Percentiles rank a stretch among this genome's conserved stretches.
Conservation (phyloP, 2,888 invertebrate species). For the Caenorhabditis sp. region DNA sequence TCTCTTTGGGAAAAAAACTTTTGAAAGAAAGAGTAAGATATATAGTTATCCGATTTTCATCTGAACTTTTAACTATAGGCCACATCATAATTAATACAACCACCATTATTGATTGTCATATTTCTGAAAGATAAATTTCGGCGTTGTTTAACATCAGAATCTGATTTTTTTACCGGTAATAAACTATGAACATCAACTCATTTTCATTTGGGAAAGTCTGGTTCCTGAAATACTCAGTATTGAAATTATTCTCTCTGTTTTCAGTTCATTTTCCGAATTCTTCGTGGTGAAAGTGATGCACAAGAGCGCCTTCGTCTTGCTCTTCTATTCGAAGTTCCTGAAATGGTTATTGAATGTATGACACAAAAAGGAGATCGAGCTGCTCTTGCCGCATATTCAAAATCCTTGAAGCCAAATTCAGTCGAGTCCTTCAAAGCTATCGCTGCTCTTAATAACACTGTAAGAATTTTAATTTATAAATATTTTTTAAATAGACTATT, state of each 20-base stretch:
- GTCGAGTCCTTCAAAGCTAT: conserved; percentile 59
- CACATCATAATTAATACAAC: too few species aligned
- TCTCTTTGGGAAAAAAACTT: too few species aligned
- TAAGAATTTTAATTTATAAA: conserved; percentile 11
- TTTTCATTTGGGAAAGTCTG: too few species aligned
- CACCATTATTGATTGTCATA: too few species aligned
- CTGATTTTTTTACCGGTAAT: too few species aligned
- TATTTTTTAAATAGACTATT: background rate
- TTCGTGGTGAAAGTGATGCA: conserved; percentile 30
- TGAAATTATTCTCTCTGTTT: too few species aligned
- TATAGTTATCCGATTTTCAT: background rate
- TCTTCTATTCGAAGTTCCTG: conserved; percentile 39
- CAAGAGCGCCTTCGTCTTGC: conserved; percentile 36
- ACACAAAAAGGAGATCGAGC: conserved; percentile 51
- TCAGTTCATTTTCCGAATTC: conserved; percentile 34
- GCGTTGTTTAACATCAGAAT: too few species aligned
- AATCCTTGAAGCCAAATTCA: conserved; percentile 54
- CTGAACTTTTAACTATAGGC: background rate
- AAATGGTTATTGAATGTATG: conserved; percentile 55
- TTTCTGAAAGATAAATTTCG: too few species aligned
- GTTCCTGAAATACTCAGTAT: too few species aligned
- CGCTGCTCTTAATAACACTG: conserved; percentile 56
- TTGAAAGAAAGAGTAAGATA: background rate
- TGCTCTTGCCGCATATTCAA: conserved; percentile 47
- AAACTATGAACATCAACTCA: too few species aligned